Base-by-base conservation (phyloP, 2,113 vertebrate species). In the Ictalurus furcatus region DNA sequence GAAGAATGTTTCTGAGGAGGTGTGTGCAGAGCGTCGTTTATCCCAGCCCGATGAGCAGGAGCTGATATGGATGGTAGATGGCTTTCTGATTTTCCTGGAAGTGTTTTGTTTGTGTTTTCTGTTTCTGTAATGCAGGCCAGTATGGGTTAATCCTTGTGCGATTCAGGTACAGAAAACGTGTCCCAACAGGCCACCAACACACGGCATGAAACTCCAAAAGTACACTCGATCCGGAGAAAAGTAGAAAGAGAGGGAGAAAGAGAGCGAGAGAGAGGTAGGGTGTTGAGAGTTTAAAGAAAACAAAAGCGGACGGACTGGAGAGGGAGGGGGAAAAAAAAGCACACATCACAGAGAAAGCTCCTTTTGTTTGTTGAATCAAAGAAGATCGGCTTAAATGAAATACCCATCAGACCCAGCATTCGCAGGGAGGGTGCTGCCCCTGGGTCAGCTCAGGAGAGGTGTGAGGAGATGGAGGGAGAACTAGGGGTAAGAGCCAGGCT, bases 361-460 rank as follows among this genome's bases (percentile, higher is more conserved):
- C 89, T 94, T 94, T 91, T 94, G 93, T 95, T 94, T 94, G 94
- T 93, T 91, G 88, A 94, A 94, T 94, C 93, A 93, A 93, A 95
- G 92, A 81, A 90, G 76, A 85, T 84, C 73, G 86, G 88, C 87
- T 94, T 92, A 92, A 94, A 93, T 93, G 93, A 92, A 93, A 92
- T 90, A 90, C 87, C 93, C 89, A 91, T 93, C 92, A 93, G 93
- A 94, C 92, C 90, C 92, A 21, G 91, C 92, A 93, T 95, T 95
- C 90, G 93, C 91, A 90, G 91, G 92, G 92, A 67, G 90, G 54
- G 81, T 56, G 80, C 85, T 90, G 85, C 88, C 92, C 80, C 19
- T 79, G 85, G 80, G 79, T 73, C 59, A 89, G 85, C 34, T 78
- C 30, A 16, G 65, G 87, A 79, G 87, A 92, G 82, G 88, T 93